Evolutionary conservation across 2,888 invertebrate species (phyloP).

Genomic region (Pasiphila rectangulata): DNA sequence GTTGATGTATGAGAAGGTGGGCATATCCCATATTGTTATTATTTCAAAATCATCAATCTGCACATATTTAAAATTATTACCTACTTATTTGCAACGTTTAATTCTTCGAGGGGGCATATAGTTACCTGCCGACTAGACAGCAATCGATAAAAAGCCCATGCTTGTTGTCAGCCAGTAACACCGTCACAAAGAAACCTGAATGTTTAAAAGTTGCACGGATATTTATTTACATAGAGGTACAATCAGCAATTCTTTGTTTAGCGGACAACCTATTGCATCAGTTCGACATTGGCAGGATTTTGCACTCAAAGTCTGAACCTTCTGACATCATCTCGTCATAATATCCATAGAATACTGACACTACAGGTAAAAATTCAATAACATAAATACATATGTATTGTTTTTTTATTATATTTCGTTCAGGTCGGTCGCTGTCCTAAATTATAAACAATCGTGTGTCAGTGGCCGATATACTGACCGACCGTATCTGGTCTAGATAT

Average conservation of each 20-base stretch:
- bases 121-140: no score
- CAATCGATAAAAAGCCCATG: not conserved
- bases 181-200: slow-evolving; percentile 18
- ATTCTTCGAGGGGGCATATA: no score
- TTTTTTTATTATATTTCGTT: not conserved
- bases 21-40: no score
- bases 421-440: not conserved
- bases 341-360: not conserved
- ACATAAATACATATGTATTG: not conserved
- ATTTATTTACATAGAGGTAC: slow-evolving; percentile 23
- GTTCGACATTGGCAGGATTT: slow-evolving; percentile 1
- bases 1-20: no score
- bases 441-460: not conserved
- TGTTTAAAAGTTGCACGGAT: slow-evolving; percentile 27
- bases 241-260: slow-evolving; percentile 17
- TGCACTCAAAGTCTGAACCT: slow-evolving; percentile 20
- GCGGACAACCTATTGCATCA: not conserved
- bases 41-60: no score
- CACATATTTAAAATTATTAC: no score
- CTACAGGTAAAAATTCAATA: not conserved
- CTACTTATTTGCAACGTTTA: no score
- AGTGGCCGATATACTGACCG: not conserved
- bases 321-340: not conserved
- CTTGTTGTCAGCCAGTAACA: not conserved
- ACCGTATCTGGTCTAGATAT: not conserved